Conservation (phyloP, 2,888 invertebrate species). For the Parnassius orleans region DNA sequence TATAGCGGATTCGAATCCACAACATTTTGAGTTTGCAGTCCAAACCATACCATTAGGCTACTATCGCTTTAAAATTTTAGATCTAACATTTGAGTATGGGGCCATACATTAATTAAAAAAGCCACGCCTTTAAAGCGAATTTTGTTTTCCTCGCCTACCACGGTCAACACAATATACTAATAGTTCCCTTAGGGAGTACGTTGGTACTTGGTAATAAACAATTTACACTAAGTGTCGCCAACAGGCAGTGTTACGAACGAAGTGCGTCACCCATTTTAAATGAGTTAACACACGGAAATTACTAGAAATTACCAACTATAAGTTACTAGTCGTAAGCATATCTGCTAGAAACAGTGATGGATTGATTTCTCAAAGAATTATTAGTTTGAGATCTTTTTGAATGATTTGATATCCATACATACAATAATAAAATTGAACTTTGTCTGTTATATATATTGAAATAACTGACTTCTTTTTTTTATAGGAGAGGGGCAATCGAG, state of each 20-base stretch:
- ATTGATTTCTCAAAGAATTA: background rate
- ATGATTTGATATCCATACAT: no score
- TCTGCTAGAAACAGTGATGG: background rate
- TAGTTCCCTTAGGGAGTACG: background rate
- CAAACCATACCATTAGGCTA: no score
- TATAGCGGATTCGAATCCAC: no score
- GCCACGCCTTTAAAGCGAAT: conserved; percentile 8
- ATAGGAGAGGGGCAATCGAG: no score
- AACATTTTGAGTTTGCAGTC: no score
- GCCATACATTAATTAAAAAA: background rate
- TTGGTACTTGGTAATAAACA: conserved; percentile 15
- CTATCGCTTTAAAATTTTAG: no score
- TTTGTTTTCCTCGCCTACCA: background rate
- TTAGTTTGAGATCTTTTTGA: background rate
- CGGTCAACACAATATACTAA: background rate
- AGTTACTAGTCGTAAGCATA: background rate
- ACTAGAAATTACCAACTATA: background rate
- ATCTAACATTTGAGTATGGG: no score
- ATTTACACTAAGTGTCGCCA: conserved; percentile 12
- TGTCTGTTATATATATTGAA: no score
- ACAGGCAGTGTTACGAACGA: background rate
- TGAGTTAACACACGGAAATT: conserved; percentile 3
- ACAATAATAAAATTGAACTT: no score
- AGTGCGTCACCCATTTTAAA: conserved; percentile 7
- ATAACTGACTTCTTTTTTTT: no score